Conservation (phyloP, 64 coral and sea anemone species). For the Acropora tenuis region DNA sequence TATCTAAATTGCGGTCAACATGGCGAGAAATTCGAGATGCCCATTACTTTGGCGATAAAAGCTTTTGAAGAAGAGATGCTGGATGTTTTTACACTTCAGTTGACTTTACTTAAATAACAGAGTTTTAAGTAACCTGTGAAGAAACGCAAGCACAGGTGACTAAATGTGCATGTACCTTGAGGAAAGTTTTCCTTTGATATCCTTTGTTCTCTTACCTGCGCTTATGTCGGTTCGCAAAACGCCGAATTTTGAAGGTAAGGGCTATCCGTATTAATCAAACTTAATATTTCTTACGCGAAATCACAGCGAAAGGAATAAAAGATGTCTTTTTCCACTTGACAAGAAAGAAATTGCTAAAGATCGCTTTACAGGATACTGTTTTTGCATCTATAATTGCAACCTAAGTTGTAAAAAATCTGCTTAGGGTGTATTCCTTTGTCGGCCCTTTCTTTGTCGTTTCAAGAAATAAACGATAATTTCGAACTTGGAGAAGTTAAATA, state of each 20-base stretch:
- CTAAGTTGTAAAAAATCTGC: no score
- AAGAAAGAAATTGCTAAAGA: no score
- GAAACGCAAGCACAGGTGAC: background rate
- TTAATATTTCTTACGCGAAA: background rate
- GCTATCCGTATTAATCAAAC: background rate
- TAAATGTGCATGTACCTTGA: background rate
- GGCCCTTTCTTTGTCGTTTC: no score
- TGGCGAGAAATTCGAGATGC: background rate
- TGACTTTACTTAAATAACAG: background rate
- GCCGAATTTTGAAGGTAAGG: conserved; percentile 13
- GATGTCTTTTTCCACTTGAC: no score
- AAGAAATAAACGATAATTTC: background rate
- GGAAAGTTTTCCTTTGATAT: background rate
- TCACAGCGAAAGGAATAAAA: background rate
- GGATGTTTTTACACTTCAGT: background rate
- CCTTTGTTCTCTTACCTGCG: background rate
- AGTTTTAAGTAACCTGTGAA: conserved; percentile 12
- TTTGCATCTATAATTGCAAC: no score
- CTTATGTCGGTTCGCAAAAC: conserved; percentile 1
- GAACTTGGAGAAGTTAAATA: background rate
- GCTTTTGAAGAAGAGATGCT: background rate
- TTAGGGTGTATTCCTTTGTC: no score
- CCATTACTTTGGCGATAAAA: background rate
- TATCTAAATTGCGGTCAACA: no score
- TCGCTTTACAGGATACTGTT: no score